Evolutionary conservation across 92 coral and sea anemone genomes (phyloP).

Genomic region (Palythoa caribaeorum): DNA sequence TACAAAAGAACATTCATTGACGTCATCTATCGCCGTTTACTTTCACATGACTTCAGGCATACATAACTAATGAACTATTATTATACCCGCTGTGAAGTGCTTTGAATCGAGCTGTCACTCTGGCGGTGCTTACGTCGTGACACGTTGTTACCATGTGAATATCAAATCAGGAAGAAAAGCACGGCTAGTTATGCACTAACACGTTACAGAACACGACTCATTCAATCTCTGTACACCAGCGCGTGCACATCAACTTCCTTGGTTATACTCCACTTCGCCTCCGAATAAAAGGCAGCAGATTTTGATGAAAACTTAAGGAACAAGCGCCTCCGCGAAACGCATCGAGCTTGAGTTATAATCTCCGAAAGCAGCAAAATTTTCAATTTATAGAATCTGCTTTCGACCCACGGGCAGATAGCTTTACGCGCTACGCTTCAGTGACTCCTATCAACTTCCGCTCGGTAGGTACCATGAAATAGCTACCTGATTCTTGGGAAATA

Average conservation of each 20-base stretch:
- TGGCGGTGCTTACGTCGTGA: conserved; percentile 31
- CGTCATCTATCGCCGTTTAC: conserved; percentile 22
- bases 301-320: not conserved
- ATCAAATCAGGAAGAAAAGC: not conserved
- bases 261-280: not conserved
- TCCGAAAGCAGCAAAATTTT: not conserved
- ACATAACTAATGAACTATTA: conserved; percentile 19
- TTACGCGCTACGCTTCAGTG: conserved; percentile 23
- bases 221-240: conserved; percentile 6
- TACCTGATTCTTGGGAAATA: not conserved
- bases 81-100: not conserved
- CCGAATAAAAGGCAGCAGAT: not conserved
- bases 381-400: not conserved
- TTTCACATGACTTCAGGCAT: conserved; percentile 38
- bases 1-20: not conserved
- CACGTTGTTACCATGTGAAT: conserved; percentile 6
- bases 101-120: conserved; percentile 23
- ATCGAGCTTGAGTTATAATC: not conserved
- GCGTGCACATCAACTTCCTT: not conserved
- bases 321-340: not conserved
- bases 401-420: not conserved
- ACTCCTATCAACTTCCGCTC: conserved; percentile 29
- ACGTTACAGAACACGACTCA: conserved; percentile 41
- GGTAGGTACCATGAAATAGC: not conserved
- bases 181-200: conserved; percentile 25